A percentile compares a stretch with the other conserved stretches of the same genome.
phyloP scores from a whole-genome alignment of 2,113 vertebrate species.

The Lagopus leucura region DNA sequence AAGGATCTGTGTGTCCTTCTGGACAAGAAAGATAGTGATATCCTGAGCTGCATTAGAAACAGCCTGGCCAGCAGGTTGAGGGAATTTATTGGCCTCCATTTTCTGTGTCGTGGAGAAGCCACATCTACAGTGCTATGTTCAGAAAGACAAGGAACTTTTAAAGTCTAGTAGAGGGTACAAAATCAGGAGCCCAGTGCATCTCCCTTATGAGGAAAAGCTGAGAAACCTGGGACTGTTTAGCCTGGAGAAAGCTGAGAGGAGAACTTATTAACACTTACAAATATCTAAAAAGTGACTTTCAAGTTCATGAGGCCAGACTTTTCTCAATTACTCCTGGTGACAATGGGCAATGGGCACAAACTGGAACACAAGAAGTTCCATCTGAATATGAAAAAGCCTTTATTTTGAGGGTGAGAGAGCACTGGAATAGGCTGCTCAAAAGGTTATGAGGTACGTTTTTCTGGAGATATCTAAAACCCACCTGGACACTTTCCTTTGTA shows the following conservation, averaged over 20 bases:
- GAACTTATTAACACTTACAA: background rate
- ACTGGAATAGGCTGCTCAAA: background rate
- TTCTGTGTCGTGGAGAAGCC: background rate
- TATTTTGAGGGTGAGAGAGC: background rate
- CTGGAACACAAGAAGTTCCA: background rate
- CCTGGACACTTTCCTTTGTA: background rate
- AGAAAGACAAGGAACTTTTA: background rate
- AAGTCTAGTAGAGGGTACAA: background rate
- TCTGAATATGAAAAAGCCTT: background rate
- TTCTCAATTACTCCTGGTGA: background rate
- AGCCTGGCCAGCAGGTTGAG: background rate
- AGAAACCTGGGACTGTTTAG: background rate
- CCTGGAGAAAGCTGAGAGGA: background rate
- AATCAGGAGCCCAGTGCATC: background rate
- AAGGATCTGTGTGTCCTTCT: background rate
- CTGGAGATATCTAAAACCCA: background rate
- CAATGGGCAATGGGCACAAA: background rate
- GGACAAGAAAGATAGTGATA: background rate
- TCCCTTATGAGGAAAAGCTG: background rate
- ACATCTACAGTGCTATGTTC: background rate
- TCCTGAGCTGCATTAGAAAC: background rate
- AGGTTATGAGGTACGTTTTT: background rate
- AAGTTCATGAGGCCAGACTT: background rate
- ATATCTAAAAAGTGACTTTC: background rate
- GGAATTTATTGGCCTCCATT: background rate